A percentile compares a stretch with the other conserved stretches of the same genome.
Conservation (phyloP, 2,888 invertebrate genomes). For the Quadriops clusia region DNA sequence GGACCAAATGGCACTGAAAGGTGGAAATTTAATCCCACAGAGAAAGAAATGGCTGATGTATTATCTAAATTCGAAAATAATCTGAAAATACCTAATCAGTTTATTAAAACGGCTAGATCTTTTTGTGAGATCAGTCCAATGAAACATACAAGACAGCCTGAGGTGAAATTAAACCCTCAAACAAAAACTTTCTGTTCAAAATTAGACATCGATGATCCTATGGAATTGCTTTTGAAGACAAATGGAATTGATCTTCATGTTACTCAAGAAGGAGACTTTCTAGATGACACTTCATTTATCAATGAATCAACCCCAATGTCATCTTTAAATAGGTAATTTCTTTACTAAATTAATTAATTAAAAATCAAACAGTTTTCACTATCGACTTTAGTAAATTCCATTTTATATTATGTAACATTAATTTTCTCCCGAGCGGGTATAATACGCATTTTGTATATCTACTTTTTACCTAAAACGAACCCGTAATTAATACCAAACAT, state of each 20-base stretch:
- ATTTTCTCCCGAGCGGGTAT: too few relatives aligned
- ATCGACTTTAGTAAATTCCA: too few relatives aligned
- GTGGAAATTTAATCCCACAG: conserved; percentile 57
- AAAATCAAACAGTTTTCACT: too few relatives aligned
- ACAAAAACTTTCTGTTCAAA: conserved; percentile 54
- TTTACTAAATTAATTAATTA: too few relatives aligned
- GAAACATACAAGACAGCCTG: conserved; percentile 31
- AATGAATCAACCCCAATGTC: too few relatives aligned
- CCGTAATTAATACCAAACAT: too few relatives aligned
- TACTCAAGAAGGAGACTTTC: conserved; percentile 15
- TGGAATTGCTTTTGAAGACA: conserved; percentile 43
- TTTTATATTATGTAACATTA: too few relatives aligned
- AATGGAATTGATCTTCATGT: conserved; percentile 8
- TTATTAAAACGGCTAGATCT: conserved; percentile 63
- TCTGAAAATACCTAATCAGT: conserved; percentile 65
- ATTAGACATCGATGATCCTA: conserved; percentile 71
- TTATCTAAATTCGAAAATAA: conserved; percentile 51
- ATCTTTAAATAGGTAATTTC: too few relatives aligned
- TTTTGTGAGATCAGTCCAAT: conserved; percentile 39
- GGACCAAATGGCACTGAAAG: conserved; percentile 59
- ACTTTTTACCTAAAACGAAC: too few relatives aligned
- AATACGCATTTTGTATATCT: too few relatives aligned
- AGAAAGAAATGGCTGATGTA: conserved; percentile 58
- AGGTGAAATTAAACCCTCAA: conserved; percentile 54
- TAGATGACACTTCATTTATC: too few relatives aligned